phyloP scores from a whole-genome alignment of 1,140 invertebrate genomes.

The Apis cerana region DNA sequence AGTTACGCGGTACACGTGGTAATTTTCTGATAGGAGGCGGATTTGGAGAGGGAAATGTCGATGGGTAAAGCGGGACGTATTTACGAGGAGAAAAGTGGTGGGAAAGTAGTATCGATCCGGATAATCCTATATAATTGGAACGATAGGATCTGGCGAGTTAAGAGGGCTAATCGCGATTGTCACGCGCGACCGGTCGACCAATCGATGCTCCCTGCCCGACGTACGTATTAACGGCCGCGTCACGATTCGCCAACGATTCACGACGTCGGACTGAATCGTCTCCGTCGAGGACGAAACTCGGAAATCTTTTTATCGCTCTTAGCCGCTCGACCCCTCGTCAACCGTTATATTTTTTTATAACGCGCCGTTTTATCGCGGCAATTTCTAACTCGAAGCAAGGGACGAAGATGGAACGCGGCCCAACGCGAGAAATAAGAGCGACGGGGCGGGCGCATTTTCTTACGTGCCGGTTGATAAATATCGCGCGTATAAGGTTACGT shows the following conservation, averaged over 20 bases:
- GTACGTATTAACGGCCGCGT: neutral
- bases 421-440: slow-evolving; percentile 9
- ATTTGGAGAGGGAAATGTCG: slow-evolving; percentile 29
- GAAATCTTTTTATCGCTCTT: slow-evolving; percentile 52
- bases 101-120: slow-evolving; percentile 39
- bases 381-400: slow-evolving; percentile 28
- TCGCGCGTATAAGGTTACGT: neutral
- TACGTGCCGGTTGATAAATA: slow-evolving; percentile 3
- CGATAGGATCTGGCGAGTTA: slow-evolving; percentile 40
- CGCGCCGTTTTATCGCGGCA: slow-evolving; percentile 51
- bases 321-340: slow-evolving; percentile 49
- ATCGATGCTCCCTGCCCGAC: slow-evolving; percentile 16
- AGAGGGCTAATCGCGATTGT: slow-evolving; percentile 45
- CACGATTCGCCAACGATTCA: neutral
- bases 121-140: slow-evolving; percentile 49
- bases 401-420: slow-evolving; percentile 13
- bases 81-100: slow-evolving; percentile 49
- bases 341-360: slow-evolving; percentile 57
- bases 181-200: slow-evolving; percentile 29
- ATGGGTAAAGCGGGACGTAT: slow-evolving; percentile 41
- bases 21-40: neutral
- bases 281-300: too few relatives aligned
- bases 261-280: neutral
- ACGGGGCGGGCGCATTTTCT: neutral
- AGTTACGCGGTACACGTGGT: neutral